phyloP scores from a whole-genome alignment of 1,140 invertebrate genomes.

The Pemphigus obesinymphae region DNA sequence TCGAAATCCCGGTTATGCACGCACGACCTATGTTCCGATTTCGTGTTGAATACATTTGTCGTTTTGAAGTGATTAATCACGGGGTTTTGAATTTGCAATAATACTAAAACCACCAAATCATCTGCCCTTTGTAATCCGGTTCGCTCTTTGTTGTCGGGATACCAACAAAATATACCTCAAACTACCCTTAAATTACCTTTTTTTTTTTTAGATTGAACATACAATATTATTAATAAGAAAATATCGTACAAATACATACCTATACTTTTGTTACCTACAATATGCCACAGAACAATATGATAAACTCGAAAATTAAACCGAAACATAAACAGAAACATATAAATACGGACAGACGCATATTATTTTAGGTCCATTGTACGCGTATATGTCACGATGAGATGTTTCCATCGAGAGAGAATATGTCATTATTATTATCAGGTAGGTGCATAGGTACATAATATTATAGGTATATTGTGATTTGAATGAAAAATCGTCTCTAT shows the following conservation, averaged over 20 bases:
- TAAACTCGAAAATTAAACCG: not conserved
- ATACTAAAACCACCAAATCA: not conserved
- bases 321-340: not conserved
- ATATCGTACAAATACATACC: too few species aligned
- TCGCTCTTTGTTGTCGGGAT: not conserved
- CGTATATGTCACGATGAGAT: not conserved
- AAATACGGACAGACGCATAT: not conserved
- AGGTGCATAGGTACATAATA: not conserved
- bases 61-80: not conserved
- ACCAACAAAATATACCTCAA: too few species aligned
- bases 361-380: not conserved
- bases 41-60: not conserved
- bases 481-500: not conserved
- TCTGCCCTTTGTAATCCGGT: not conserved
- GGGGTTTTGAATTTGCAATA: not conserved
- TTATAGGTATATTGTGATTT: not conserved
- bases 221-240: too few species aligned
- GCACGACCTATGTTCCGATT: too few species aligned
- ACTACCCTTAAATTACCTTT: too few species aligned
- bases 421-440: not conserved
- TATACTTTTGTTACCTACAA: too few species aligned
- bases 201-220: too few species aligned
- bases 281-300: too few species aligned
- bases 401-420: not conserved
- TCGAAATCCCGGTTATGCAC: too few species aligned